A percentile compares a stretch with the other conserved stretches of the same genome.
Conservation (phyloP, 2,113 vertebrate species). For the Carettochelys insculpta region DNA sequence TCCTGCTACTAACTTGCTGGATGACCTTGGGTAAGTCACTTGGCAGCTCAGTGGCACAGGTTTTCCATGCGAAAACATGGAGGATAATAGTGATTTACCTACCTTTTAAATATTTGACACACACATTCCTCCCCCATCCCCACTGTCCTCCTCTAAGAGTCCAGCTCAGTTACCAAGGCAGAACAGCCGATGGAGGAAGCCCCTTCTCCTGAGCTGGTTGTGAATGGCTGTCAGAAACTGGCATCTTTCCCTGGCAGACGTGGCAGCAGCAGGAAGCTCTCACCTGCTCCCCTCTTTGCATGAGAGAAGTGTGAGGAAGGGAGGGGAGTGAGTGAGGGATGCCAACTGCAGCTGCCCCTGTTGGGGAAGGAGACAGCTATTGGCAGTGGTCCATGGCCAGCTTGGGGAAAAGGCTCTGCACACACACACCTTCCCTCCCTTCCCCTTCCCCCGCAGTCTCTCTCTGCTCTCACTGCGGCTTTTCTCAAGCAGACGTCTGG, state of each 20-base stretch:
- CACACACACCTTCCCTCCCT: too few relatives aligned
- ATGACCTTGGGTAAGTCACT: neutral
- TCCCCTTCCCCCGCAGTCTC: neutral
- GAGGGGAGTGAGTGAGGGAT: neutral
- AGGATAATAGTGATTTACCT: neutral
- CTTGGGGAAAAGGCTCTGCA: neutral
- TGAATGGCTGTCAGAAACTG: neutral
- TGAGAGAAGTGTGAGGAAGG: neutral
- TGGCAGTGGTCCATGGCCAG: neutral
- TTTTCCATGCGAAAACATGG: neutral
- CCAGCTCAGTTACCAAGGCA: neutral
- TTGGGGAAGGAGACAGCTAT: neutral
- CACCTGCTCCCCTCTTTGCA: neutral
- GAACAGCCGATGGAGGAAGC: neutral
- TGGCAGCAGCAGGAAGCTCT: neutral
- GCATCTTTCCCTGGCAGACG: neutral
- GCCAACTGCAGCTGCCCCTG: neutral
- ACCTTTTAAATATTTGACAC: neutral
- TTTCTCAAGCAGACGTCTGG: neutral
- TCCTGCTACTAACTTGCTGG: neutral
- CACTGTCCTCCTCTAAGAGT: neutral
- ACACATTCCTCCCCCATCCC: neutral
- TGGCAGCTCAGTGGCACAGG: neutral
- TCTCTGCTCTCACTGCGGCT: neutral
- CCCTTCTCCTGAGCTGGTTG: neutral